Percentiles rank a stretch among this genome's conserved stretches.
These are phyloP conservation scores for Littorina saxatilis DNA, from an alignment of 1,140 invertebrate species.

Conservation along the genomic window DNA sequence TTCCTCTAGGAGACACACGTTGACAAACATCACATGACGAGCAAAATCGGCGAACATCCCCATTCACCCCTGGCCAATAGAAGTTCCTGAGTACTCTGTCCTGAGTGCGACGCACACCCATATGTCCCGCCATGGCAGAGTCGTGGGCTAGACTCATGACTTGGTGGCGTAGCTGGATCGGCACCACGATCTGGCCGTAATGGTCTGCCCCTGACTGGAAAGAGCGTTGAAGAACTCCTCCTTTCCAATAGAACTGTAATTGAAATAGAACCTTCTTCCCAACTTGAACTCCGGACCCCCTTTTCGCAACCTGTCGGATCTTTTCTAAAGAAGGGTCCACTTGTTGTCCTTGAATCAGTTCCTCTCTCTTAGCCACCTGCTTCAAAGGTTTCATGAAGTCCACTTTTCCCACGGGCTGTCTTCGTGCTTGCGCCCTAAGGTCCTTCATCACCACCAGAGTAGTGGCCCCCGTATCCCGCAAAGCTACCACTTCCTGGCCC, in stretches of 20 bases:
- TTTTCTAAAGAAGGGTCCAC: slow-evolving; percentile 1
- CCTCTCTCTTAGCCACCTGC: too few relatives aligned
- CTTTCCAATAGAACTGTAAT: background rate
- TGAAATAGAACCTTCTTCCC: background rate
- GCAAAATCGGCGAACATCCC: slow-evolving; percentile 45
- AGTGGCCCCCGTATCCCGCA: too few relatives aligned
- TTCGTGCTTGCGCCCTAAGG: too few relatives aligned
- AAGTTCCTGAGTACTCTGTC: background rate
- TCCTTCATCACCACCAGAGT: too few relatives aligned
- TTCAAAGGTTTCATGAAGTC: too few relatives aligned
- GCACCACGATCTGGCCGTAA: background rate
- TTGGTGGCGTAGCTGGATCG: background rate
- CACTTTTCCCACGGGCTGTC: too few relatives aligned
- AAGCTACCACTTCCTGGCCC: too few relatives aligned
- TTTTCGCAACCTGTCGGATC: background rate
- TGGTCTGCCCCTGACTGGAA: background rate
- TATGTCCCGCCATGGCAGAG: slow-evolving; percentile 9
- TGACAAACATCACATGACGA: slow-evolving; percentile 54
- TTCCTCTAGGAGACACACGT: slow-evolving; percentile 43
- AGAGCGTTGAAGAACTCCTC: background rate
- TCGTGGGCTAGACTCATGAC: too few relatives aligned
- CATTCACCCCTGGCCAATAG: slow-evolving; percentile 24
- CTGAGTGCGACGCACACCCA: background rate
- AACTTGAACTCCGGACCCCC: background rate
- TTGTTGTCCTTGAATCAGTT: background rate